These are phyloP conservation scores for Molothrus aeneus DNA, from an alignment of 2,797 vertebrate species.

Conservation along the genomic window DNA sequence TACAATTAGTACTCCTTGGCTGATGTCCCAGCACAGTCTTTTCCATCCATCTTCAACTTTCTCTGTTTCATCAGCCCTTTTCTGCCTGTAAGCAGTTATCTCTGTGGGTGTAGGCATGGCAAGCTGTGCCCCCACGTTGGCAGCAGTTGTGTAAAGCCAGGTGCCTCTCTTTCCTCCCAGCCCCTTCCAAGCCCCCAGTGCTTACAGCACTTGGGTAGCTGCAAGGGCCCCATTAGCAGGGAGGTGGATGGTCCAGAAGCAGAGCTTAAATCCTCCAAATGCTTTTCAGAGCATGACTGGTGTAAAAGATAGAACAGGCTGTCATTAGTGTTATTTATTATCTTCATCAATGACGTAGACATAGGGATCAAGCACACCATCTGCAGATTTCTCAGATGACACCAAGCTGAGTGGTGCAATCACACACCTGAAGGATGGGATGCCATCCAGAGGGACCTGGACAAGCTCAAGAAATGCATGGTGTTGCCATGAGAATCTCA, in stretches of 20 bases:
- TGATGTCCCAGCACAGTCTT: neutral
- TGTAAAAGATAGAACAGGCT: neutral
- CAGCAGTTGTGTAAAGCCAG: neutral
- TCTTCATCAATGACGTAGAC: neutral
- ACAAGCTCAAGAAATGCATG: neutral
- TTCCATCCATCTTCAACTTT: neutral
- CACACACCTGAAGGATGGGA: neutral
- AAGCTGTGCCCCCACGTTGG: neutral
- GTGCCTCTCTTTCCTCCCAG: neutral
- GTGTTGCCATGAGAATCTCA: neutral
- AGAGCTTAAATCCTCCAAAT: neutral
- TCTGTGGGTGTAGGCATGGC: neutral
- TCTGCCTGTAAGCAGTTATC: neutral
- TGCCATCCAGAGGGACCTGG: neutral
- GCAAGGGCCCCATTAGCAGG: neutral
- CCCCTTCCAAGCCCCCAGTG: neutral
- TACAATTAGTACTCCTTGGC: neutral
- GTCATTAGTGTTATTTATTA: neutral
- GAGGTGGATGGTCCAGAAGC: neutral
- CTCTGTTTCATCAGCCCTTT: neutral
- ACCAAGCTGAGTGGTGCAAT: neutral
- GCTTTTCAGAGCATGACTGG: neutral
- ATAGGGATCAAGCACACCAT: neutral
- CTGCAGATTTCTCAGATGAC: neutral
- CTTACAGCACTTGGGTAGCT: neutral